A percentile compares a stretch with the other conserved stretches of the same genome.
These are phyloP conservation scores for Papilio elwesi DNA, from an alignment of 2,888 invertebrate genomes.

Conservation along the genomic window DNA sequence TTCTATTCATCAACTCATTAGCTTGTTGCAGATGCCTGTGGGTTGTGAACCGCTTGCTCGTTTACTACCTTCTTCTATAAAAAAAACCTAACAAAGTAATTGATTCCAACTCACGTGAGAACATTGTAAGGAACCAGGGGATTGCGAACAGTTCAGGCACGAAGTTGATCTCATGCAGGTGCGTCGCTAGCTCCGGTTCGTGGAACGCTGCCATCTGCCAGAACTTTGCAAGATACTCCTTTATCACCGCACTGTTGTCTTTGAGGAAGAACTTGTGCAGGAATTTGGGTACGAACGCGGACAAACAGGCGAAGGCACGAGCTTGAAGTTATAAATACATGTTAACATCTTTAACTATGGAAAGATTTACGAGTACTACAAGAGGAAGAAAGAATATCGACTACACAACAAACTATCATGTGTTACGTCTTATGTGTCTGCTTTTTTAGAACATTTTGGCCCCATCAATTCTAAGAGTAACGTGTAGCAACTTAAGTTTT, in stretches of 20 bases:
- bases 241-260: slow-evolving; percentile 98
- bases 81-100: not conserved
- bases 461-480: too few species aligned
- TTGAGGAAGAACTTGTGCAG: slow-evolving; percentile 98
- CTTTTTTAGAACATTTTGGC: too few species aligned
- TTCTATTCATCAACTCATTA: too few species aligned
- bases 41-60: too few species aligned
- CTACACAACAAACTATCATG: too few species aligned
- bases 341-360: slow-evolving; percentile 18
- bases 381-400: too few species aligned
- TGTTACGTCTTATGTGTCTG: too few species aligned
- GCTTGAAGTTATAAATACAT: slow-evolving; percentile 84
- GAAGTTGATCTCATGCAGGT: slow-evolving; percentile 96
- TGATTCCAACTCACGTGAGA: slow-evolving; percentile 92
- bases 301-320: slow-evolving; percentile 96
- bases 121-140: slow-evolving; percentile 99
- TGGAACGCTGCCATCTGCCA: slow-evolving; percentile 98
- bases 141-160: slow-evolving; percentile 99
- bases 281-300: slow-evolving; percentile 97
- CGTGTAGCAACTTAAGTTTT: too few species aligned
- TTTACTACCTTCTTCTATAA: too few species aligned
- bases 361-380: too few species aligned
- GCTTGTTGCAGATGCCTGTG: too few species aligned
- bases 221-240: slow-evolving; percentile 98
- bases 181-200: slow-evolving; percentile 95